Percentiles rank a stretch among this genome's conserved stretches.
Evolutionary conservation across 1,140 invertebrate genomes (phyloP).

Genomic region (Drepana arcuata): DNA sequence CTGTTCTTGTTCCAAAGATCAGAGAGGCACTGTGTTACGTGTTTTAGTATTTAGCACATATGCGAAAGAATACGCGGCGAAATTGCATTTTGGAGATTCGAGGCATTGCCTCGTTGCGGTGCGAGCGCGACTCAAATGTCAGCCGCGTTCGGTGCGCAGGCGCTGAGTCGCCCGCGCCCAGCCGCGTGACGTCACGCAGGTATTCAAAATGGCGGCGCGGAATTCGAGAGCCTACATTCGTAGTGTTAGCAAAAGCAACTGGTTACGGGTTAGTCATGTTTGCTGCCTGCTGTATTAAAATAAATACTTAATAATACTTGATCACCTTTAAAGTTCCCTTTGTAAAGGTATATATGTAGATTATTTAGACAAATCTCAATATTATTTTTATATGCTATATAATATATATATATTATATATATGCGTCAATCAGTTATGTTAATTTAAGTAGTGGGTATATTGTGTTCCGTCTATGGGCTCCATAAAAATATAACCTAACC

Average conservation of each 20-base stretch:
- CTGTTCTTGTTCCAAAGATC: constrained; percentile 60
- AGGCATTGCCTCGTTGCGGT: constrained; percentile 54
- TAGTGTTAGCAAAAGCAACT: constrained; percentile 29
- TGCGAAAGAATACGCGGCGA: constrained; percentile 39
- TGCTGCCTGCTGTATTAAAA: no score
- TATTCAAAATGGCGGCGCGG: constrained; percentile 66
- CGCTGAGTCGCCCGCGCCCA: constrained; percentile 57
- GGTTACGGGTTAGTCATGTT: no score
- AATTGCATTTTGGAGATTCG: constrained; percentile 51
- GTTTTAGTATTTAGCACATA: constrained; percentile 41
- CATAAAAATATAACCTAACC: no score
- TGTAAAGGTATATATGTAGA: no score
- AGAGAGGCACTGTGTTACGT: constrained; percentile 46
- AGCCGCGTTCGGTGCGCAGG: constrained; percentile 39
- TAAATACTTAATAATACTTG: no score
- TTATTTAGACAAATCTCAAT: no score
- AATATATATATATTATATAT: no score
- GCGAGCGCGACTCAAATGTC: constrained; percentile 53
- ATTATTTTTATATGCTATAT: no score
- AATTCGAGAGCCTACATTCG: constrained; percentile 64
- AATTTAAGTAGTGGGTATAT: no score
- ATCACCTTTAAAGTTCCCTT: no score
- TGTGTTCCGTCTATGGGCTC: no score
- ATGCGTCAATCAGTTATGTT: no score
- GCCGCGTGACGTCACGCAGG: constrained; percentile 58